phyloP scores from a whole-genome alignment of 2,113 vertebrate genomes.

The Gallinago jamesoni region DNA sequence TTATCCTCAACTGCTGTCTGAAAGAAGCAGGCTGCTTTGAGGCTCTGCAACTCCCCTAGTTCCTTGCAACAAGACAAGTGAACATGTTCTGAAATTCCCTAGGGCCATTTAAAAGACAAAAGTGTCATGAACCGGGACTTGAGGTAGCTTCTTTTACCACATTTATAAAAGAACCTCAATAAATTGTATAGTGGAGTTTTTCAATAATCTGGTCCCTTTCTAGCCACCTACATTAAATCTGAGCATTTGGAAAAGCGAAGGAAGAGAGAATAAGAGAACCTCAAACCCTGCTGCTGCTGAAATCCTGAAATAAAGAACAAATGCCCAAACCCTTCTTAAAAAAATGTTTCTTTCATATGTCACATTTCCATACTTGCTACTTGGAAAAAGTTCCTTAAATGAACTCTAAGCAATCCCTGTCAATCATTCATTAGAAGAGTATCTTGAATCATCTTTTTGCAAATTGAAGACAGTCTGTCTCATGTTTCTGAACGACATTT shows the following conservation, averaged over 20 bases:
- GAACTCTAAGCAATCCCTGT: neutral
- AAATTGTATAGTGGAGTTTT: neutral
- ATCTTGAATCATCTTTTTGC: neutral
- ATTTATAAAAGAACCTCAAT: neutral
- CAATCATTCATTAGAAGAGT: constrained; percentile 6
- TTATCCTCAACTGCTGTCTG: neutral
- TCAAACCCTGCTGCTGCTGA: neutral
- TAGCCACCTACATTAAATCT: neutral
- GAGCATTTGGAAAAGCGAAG: neutral
- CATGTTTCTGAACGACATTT: neutral
- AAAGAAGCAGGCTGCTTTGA: neutral
- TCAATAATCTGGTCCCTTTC: neutral
- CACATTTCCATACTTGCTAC: constrained; percentile 23
- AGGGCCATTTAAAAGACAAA: neutral
- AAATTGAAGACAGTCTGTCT: neutral
- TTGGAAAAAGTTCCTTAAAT: constrained; percentile 5
- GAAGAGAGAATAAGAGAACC: neutral
- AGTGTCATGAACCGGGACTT: neutral
- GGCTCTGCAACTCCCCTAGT: neutral
- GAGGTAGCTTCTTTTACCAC: neutral
- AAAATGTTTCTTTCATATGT: neutral
- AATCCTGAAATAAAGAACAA: constrained; percentile 2
- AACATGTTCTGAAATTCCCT: neutral
- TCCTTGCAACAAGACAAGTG: neutral
- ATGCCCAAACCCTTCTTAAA: neutral